phyloP scores from a whole-genome alignment of 2,797 vertebrate species.

The Fundulus diaphanus region DNA sequence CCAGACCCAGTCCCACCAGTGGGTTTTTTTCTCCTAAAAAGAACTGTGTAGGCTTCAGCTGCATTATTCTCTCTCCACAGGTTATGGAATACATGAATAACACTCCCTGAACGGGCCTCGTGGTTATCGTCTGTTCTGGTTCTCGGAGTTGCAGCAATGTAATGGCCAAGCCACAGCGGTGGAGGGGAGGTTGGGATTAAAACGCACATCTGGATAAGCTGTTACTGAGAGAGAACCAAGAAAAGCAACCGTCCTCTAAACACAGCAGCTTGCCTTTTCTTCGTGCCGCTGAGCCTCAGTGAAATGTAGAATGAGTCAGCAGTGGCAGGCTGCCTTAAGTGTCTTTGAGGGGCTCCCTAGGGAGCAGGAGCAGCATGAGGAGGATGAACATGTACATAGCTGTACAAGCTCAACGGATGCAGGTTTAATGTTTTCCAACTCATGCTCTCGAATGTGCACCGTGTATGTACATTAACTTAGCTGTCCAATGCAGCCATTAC shows the following conservation, averaged over 20 bases:
- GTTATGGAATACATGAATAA: conserved; percentile 59
- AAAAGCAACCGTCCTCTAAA: conserved; percentile 53
- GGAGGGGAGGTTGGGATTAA: conserved; percentile 48
- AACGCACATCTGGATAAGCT: conserved; percentile 67
- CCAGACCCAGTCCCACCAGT: conserved; percentile 45
- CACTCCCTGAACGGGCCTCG: conserved; percentile 43
- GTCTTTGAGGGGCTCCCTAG: conserved; percentile 62
- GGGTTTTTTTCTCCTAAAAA: conserved; percentile 48
- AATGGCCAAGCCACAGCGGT: conserved; percentile 42
- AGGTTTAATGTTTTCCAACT: conserved; percentile 16
- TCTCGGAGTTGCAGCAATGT: conserved; percentile 60
- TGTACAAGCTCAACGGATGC: conserved; percentile 30
- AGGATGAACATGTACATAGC: conserved; percentile 38
- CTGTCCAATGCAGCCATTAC: not conserved
- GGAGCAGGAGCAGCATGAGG: conserved; percentile 46
- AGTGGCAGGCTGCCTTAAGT: conserved; percentile 50
- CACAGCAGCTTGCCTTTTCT: conserved; percentile 44
- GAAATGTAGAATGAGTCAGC: conserved; percentile 71
- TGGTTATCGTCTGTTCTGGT: conserved; percentile 43
- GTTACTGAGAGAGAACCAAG: conserved; percentile 48
- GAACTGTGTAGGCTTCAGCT: conserved; percentile 33
- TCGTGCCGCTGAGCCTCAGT: conserved; percentile 54
- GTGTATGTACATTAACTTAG: not conserved
- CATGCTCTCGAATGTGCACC: not conserved
- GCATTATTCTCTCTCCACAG: conserved; percentile 51